Evolutionary conservation across 2,888 invertebrate genomes (phyloP).

Genomic region (Geophilus truncorum): DNA sequence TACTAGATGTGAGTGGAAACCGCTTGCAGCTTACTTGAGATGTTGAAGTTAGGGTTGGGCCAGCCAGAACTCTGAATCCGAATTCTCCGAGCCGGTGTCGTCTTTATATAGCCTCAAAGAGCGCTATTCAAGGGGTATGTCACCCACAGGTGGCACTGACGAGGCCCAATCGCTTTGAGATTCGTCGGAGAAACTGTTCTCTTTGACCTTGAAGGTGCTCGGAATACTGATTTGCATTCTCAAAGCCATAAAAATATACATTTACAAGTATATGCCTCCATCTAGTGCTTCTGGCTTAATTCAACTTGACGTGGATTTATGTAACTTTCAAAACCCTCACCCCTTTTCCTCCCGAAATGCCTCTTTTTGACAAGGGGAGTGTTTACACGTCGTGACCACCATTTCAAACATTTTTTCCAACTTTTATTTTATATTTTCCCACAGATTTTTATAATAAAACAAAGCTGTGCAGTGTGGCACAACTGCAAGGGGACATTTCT

Average conservation of each 20-base stretch:
- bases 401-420: not conserved
- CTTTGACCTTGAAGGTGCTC: not conserved
- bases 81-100: not conserved
- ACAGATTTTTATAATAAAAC: too few species aligned
- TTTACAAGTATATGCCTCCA: too few species aligned
- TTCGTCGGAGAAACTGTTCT: slow-evolving; percentile 6
- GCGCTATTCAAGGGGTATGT: not conserved
- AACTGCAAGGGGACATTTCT: too few species aligned
- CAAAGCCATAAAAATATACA: not conserved
- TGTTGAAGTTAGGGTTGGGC: not conserved
- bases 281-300: not conserved
- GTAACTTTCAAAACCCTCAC: not conserved
- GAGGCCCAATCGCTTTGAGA: not conserved
- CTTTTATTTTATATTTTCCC: too few species aligned
- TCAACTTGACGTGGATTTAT: not conserved
- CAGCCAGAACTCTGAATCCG: not conserved
- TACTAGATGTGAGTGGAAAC: not conserved
- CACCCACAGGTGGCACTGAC: slow-evolving; percentile 8
- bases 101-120: not conserved
- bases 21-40: not conserved
- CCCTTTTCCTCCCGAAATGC: not conserved
- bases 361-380: not conserved
- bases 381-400: too few species aligned
- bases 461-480: too few species aligned
- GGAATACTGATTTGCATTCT: not conserved